Conservation (phyloP, 2,888 invertebrate species). For the Agrotis segetum region DNA sequence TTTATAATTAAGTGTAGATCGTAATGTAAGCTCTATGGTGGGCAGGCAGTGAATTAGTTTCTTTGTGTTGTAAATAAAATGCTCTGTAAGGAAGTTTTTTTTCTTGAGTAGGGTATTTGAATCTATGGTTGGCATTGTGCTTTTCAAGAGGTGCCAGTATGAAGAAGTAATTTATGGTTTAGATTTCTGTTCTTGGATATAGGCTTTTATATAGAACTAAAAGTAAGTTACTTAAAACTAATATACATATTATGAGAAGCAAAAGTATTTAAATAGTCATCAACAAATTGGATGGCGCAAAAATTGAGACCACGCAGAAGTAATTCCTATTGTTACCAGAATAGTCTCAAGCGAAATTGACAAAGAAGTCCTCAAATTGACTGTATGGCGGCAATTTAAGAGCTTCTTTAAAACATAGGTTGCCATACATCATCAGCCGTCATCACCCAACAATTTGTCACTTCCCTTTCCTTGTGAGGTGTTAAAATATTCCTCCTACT, state of each 20-base stretch:
- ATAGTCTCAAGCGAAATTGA: too few relatives aligned
- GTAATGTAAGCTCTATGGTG: conserved; percentile 42
- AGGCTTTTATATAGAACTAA: too few relatives aligned
- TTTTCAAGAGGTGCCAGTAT: neutral
- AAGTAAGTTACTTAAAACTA: too few relatives aligned
- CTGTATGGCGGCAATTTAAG: too few relatives aligned
- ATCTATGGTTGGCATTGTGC: conserved; percentile 11
- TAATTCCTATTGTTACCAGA: too few relatives aligned
- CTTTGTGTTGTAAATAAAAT: conserved; percentile 29
- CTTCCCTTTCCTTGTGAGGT: neutral
- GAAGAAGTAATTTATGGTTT: neutral
- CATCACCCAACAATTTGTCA: conserved; percentile 17
- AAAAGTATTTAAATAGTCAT: too few relatives aligned
- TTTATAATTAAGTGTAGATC: conserved; percentile 50
- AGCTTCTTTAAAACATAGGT: too few relatives aligned
- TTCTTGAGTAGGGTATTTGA: neutral
- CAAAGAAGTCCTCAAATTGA: too few relatives aligned
- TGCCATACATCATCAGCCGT: neutral
- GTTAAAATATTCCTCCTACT: conserved; percentile 8
- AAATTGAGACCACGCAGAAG: too few relatives aligned
- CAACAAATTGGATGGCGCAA: too few relatives aligned
- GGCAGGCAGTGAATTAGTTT: conserved; percentile 32
- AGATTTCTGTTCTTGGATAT: too few relatives aligned
- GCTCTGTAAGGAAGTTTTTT: neutral
- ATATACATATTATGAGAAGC: too few relatives aligned